Percentiles rank a stretch among this genome's conserved stretches.
Conservation (phyloP, 2,797 vertebrate genomes). For the Paedocypris micromegethes region DNA sequence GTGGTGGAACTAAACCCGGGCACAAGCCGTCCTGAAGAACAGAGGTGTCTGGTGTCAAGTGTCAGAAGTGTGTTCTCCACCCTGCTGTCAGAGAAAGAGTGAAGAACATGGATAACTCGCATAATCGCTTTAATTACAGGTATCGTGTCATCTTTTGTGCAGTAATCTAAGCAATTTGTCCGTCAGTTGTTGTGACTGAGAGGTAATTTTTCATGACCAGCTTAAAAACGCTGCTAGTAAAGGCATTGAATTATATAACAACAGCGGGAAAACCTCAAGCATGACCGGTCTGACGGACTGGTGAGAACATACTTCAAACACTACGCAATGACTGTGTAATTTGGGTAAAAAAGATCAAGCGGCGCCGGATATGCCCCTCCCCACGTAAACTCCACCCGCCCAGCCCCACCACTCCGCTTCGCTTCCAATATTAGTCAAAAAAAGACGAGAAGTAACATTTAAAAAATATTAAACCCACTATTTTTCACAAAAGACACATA, state of each 20-base stretch:
- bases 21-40: neutral
- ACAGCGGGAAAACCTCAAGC: neutral
- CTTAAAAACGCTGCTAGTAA: neutral
- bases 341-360: too few species aligned
- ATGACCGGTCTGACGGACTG: neutral
- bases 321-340: too few species aligned
- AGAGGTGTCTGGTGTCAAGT: constrained; percentile 3
- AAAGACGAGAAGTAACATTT: too few species aligned
- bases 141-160: neutral
- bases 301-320: too few species aligned
- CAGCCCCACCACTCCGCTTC: too few species aligned
- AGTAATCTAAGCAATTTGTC: constrained; percentile 10
- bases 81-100: neutral
- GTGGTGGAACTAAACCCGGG: neutral
- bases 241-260: neutral
- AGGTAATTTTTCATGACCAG: neutral
- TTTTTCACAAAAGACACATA: too few species aligned
- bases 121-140: constrained; percentile 23
- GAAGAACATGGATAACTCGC: neutral
- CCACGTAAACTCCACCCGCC: too few species aligned
- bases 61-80: constrained; percentile 1
- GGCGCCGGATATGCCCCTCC: too few species aligned
- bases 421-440: too few species aligned
- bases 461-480: too few species aligned
- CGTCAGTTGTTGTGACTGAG: neutral